phyloP scores from a whole-genome alignment of 2,113 vertebrate species.

The Psittacula cyanocephala region DNA sequence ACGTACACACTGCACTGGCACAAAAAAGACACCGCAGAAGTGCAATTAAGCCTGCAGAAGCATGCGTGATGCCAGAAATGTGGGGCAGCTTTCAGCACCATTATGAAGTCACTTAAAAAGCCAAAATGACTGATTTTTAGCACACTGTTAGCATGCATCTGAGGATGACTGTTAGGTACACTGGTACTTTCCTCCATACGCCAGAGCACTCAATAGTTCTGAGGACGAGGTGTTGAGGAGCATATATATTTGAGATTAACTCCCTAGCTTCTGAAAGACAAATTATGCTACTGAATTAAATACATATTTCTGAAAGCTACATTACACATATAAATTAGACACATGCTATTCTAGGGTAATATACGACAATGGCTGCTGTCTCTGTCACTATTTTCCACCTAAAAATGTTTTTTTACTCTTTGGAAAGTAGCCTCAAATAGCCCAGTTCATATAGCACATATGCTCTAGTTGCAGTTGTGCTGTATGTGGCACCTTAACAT shows the following conservation, averaged over 20 bases:
- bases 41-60: not conserved
- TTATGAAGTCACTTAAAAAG: not conserved
- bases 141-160: not conserved
- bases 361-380: not conserved
- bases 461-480: not conserved
- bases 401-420: not conserved
- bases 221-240: rapidly evolving
- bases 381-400: not conserved
- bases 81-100: not conserved
- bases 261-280: not conserved
- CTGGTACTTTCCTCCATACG: not conserved
- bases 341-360: not conserved
- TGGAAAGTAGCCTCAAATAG: not conserved
- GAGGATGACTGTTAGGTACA: not conserved
- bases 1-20: not conserved
- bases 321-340: not conserved
- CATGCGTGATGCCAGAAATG: rapidly evolving
- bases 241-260: not conserved
- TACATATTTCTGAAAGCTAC: not conserved
- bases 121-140: not conserved
- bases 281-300: not conserved
- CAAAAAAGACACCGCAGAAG: not conserved
- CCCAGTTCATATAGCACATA: not conserved
- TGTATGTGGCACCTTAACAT: not conserved
- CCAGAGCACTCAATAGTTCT: not conserved